Conservation (phyloP, 2,888 invertebrate genomes). For the Phalera bucephala region DNA sequence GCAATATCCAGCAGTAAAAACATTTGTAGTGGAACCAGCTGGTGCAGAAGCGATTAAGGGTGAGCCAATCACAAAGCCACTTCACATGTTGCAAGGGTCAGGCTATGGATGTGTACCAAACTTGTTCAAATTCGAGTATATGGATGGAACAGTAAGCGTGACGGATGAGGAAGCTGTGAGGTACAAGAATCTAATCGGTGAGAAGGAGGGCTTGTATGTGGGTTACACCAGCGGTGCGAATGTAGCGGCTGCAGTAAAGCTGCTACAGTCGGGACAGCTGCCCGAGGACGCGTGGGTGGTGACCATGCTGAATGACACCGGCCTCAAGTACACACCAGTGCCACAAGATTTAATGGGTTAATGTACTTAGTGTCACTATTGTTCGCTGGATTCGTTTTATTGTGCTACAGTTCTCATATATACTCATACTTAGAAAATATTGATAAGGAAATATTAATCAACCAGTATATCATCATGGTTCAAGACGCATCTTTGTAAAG, state of each 20-base stretch:
- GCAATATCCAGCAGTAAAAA: conserved; percentile 54
- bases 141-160: conserved; percentile 66
- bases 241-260: conserved; percentile 68
- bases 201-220: conserved; percentile 69
- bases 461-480: too few relatives aligned
- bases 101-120: conserved; percentile 70
- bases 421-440: too few relatives aligned
- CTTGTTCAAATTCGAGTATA: conserved; percentile 60
- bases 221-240: conserved; percentile 76
- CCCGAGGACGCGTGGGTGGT: conserved; percentile 70
- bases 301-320: conserved; percentile 64
- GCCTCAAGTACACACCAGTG: conserved; percentile 70
- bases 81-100: conserved; percentile 72
- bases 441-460: too few relatives aligned
- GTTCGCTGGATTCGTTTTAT: too few relatives aligned
- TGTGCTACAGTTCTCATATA: too few relatives aligned
- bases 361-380: too few relatives aligned
- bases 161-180: conserved; percentile 64
- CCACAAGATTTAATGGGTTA: conserved; percentile 38
- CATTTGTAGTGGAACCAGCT: conserved; percentile 67
- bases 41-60: conserved; percentile 72
- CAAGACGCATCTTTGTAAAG: too few relatives aligned
- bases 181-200: conserved; percentile 61
- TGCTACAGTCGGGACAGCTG: conserved; percentile 61
- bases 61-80: conserved; percentile 62